phyloP scores from a whole-genome alignment of 2,113 vertebrate species.

The Anarhynchus alexandrinus region DNA sequence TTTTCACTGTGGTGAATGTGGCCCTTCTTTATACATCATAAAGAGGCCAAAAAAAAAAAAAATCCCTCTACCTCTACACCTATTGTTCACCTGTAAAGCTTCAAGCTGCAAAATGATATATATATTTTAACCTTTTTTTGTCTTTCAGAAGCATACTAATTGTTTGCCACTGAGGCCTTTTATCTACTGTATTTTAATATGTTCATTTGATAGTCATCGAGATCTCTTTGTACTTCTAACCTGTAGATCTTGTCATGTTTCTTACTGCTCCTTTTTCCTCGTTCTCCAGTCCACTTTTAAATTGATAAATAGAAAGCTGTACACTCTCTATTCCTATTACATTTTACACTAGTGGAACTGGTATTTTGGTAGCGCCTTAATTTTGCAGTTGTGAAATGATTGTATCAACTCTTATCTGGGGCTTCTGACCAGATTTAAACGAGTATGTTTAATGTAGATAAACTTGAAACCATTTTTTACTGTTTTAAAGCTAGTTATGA shows the following conservation, averaged over 20 bases:
- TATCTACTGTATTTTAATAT: slow-evolving; percentile 54
- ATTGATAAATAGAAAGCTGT: slow-evolving; percentile 52
- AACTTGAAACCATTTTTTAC: slow-evolving; percentile 71
- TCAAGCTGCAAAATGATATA: slow-evolving; percentile 40
- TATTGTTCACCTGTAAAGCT: slow-evolving; percentile 58
- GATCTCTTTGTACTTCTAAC: slow-evolving; percentile 53
- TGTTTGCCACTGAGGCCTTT: slow-evolving; percentile 63
- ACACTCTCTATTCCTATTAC: slow-evolving; percentile 41
- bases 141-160: slow-evolving; percentile 54
- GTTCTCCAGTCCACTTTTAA: slow-evolving; percentile 59
- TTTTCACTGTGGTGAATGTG: slow-evolving; percentile 69
- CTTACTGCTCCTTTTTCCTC: slow-evolving; percentile 40
- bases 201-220: slow-evolving; percentile 48
- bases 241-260: slow-evolving; percentile 50
- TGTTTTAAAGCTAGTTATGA: slow-evolving; percentile 64
- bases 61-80: slow-evolving; percentile 63
- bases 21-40: slow-evolving; percentile 59
- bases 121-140: slow-evolving; percentile 58
- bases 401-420: slow-evolving; percentile 71
- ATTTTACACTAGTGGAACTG: slow-evolving; percentile 58
- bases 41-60: slow-evolving; percentile 60
- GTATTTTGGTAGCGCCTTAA: slow-evolving; percentile 68
- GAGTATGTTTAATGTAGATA: slow-evolving; percentile 67
- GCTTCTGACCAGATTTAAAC: slow-evolving; percentile 64
- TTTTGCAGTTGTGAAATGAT: slow-evolving; percentile 71